Conservation (phyloP, 2,888 invertebrate genomes). For the Chymomyza fuscimana region DNA sequence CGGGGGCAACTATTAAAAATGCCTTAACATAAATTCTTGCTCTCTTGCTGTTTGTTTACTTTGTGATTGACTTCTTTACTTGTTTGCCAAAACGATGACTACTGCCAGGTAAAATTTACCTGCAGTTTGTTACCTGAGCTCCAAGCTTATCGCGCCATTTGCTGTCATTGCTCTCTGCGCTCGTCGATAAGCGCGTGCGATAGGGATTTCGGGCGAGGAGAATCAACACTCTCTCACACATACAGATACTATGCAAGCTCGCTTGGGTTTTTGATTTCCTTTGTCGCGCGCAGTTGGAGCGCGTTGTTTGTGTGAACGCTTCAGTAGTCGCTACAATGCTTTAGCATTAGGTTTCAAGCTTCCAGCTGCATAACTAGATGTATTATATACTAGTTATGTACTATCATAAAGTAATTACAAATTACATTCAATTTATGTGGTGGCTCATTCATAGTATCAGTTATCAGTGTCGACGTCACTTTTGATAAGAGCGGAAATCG, state of each 20-base stretch:
- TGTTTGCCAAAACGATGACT: conserved; percentile 17
- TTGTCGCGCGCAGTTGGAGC: conserved; percentile 20
- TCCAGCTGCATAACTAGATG: conserved; percentile 1
- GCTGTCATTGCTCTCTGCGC: conserved; percentile 19
- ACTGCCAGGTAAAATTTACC: conserved; percentile 51
- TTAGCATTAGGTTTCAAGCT: conserved; percentile 34
- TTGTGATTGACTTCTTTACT: not conserved
- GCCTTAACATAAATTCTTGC: not conserved
- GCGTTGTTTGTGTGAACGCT: not conserved
- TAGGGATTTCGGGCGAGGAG: conserved; percentile 21
- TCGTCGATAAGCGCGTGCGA: conserved; percentile 54
- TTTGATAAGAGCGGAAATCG: conserved; percentile 64
- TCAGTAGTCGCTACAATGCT: conserved; percentile 45
- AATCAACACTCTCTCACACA: conserved; percentile 6
- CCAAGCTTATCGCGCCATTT: conserved; percentile 54
- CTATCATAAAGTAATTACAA: not conserved
- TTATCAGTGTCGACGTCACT: conserved; percentile 37
- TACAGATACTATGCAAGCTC: conserved; percentile 22
- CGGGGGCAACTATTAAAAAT: not conserved
- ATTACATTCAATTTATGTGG: not conserved
- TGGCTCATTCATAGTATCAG: not conserved
- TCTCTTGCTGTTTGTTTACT: not conserved
- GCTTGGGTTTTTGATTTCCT: conserved; percentile 27
- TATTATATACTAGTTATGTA: not conserved
- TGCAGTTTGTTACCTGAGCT: conserved; percentile 58